Evolutionary conservation across 2,113 vertebrate genomes (phyloP), one percentile per base, ranked within the genome.

Genomic region (Notothenia rossii): DNA sequence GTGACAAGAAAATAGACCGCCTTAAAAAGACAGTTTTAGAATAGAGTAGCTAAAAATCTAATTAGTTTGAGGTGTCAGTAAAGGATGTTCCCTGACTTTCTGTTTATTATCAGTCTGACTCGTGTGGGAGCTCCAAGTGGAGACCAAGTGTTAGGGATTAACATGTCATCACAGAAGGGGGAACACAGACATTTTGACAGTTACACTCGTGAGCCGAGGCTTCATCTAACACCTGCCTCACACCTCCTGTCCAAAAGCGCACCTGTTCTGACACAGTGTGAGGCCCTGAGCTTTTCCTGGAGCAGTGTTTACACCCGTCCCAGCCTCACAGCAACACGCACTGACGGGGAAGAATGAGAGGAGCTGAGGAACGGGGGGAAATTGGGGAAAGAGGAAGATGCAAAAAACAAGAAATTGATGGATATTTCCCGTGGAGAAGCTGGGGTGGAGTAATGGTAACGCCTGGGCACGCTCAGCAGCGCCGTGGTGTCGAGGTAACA

Each of bases 401-500:
- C 81, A 88, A 88, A 87, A 29, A 87, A 73, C 65, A 64, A 70
- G 79, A 83, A 86, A 75, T 79, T 92, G 93, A 95, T 91, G 82
- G 84, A 93, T 92, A 94, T 92, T 87, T 94, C 84, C 89, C 72
- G 77, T 36, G 60, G 58, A 90, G 88, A 88, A 85, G 88, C 88
- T 53, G 67, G 79, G 88, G 84, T 69, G 86, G 87, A 87, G 89
- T 86, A 83, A 87, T 86, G 77, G 82, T 71, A 60, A 84, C 45
- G 81, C 69, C 81, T 84, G 65, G 88, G 89, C 89, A 90, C 74
- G 87, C 86, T 92, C 90, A 88, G 90, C 88, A 85, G 88, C 73
- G 62, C 76, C 12, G 82, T 72, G 86, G 88, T 94, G 93, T 95
- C 93, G 89, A 65, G 83, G 93, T 95, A 95, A 95, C 93, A 92